A percentile compares a stretch with the other conserved stretches of the same genome.
These are phyloP conservation scores for Dromius quadrimaculatus DNA, from an alignment of 2,888 invertebrate genomes.

Conservation along the genomic window DNA sequence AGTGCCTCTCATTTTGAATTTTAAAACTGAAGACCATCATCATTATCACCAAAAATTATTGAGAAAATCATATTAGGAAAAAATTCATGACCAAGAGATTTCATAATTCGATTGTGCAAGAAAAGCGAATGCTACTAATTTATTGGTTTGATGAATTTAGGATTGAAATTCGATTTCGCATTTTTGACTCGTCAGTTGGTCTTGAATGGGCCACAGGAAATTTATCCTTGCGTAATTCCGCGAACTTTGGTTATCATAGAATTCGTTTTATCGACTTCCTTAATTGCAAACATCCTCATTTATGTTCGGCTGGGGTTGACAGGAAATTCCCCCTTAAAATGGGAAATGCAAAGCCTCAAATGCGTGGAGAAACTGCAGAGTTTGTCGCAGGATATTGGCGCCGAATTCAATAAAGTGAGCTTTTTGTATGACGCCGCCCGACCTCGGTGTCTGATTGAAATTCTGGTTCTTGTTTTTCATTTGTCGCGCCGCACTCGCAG, in stretches of 20 bases:
- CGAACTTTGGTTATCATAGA: conserved; percentile 30
- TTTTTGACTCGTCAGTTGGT: background rate
- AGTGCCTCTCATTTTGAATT: too few species aligned
- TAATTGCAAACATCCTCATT: conserved; percentile 49
- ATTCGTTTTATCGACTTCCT: conserved; percentile 35
- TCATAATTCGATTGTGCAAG: too few species aligned
- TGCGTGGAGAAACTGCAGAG: conserved; percentile 42
- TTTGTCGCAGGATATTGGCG: conserved; percentile 49
- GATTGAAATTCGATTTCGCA: background rate
- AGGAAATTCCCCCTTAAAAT: conserved; percentile 44
- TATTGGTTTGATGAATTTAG: background rate
- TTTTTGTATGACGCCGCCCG: conserved; percentile 25
- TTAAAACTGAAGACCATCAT: too few species aligned
- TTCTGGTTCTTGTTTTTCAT: conserved; percentile 37
- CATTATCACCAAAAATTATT: too few species aligned
- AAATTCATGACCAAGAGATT: too few species aligned
- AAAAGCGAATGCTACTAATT: too few species aligned
- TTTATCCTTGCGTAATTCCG: conserved; percentile 6
- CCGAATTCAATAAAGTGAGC: conserved; percentile 41
- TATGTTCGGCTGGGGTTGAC: conserved; percentile 28
- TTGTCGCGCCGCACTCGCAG: conserved; percentile 26
- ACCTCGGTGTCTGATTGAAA: conserved; percentile 38
- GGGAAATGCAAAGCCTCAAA: conserved; percentile 49
- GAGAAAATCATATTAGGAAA: too few species aligned
- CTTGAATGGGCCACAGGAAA: background rate